Evolutionary conservation across 1,140 invertebrate genomes (phyloP), one percentile per base, ranked within the genome.

Genomic region (Drosophila guanche): DNA sequence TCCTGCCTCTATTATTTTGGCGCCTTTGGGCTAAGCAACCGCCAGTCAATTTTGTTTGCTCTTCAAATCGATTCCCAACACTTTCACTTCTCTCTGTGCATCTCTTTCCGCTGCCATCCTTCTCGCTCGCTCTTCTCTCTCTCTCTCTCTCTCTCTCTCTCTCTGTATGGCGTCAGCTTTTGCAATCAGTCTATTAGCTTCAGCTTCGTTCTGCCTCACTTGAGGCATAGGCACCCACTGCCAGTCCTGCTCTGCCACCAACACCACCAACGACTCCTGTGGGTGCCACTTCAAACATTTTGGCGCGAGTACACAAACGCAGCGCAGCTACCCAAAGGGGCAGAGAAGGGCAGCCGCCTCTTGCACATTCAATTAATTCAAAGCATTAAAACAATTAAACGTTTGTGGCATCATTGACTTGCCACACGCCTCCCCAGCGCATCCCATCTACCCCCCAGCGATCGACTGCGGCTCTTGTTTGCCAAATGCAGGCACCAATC

Each of bases 311-410:
- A 86, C 80, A 81, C 80, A 85, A 65, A 73, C 70, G 75, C 70
- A 68, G 66, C 61, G 71, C 65, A 63, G 37, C 51, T 67, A n/a
- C n/a, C 41, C 43, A 27, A 42, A 29, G 45, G 42, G 48, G 65
- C 5, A 20, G 42, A 45, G 16, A 37, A 4, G 55, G 33, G 71
- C 71, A 57, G 29, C 59, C 65, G 70, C 45, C 69, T 72, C 69
- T 72, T 72, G 69, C 70, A 65, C 67, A 69, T 84, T 86, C 81
- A 86, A 86, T 86, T 88, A 88, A 86, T 86, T 86, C 77, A 86
- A 77, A 81, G 81, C 81, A 86, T 86, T 86, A 86, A 88, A 86
- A 86, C 81, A 86, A 86, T 86, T 86, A 88, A 88, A 60, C 65
- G 66, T 47, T 79, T 86, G 62, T 58, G 62, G 73, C 77, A 86